Conservation (phyloP, 2,113 vertebrate genomes). For the Menidia beryllina region DNA sequence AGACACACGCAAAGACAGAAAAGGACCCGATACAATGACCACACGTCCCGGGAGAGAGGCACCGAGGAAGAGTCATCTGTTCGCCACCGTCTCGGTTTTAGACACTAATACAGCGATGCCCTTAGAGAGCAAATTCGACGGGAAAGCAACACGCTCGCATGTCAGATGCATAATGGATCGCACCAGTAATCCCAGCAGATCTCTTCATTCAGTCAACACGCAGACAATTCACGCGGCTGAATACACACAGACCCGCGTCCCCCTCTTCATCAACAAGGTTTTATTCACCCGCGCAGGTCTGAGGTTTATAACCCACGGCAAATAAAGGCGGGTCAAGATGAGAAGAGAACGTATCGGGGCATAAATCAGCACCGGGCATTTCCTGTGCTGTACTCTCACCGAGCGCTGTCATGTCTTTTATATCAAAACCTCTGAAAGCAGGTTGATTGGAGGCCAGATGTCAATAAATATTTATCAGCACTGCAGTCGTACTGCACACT, state of each 20-base stretch:
- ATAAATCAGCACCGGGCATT: slow-evolving; percentile 4
- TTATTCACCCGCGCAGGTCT: not conserved
- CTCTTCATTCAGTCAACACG: slow-evolving; percentile 41
- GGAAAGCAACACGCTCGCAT: slow-evolving; percentile 33
- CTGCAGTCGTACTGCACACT: not conserved
- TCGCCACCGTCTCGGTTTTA: slow-evolving; percentile 51
- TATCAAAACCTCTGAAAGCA: not conserved
- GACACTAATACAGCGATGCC: slow-evolving; percentile 54
- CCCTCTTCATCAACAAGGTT: slow-evolving; percentile 20
- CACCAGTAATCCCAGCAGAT: slow-evolving; percentile 39
- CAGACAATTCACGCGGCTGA: slow-evolving; percentile 23
- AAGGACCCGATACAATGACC: slow-evolving; percentile 63
- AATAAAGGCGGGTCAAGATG: not conserved
- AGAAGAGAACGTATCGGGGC: not conserved
- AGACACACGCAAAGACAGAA: slow-evolving; percentile 39
- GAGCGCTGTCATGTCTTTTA: not conserved
- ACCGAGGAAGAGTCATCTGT: slow-evolving; percentile 51
- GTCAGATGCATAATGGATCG: slow-evolving; percentile 27
- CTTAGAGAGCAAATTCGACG: slow-evolving; percentile 42
- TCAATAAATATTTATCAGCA: slow-evolving; percentile 32
- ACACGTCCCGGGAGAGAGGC: slow-evolving; percentile 55
- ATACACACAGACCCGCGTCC: slow-evolving; percentile 4
- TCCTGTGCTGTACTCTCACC: not conserved
- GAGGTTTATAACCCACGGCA: not conserved
- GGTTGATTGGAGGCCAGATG: slow-evolving; percentile 41